These are phyloP conservation scores for Campopleginae sp. DNA, from an alignment of 2,888 invertebrate genomes.

Conservation along the genomic window DNA sequence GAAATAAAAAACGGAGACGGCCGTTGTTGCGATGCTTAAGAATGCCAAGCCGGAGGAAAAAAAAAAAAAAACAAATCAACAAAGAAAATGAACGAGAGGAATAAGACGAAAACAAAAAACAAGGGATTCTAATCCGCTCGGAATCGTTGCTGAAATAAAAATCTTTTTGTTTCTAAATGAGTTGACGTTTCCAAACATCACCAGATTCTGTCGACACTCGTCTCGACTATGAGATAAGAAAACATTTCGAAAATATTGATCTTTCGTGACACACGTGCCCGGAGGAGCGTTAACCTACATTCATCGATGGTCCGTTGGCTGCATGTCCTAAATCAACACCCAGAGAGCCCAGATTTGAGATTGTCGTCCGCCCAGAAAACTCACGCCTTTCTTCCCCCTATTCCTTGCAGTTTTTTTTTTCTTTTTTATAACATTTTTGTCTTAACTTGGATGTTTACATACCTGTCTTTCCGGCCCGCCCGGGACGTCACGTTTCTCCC, in stretches of 20 bases:
- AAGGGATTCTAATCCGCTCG: background rate
- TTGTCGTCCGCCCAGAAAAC: constrained; percentile 21
- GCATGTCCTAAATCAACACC: constrained; percentile 79
- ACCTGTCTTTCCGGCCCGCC: constrained; percentile 72
- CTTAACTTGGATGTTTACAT: constrained; percentile 72
- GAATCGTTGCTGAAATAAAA: background rate
- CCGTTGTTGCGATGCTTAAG: background rate
- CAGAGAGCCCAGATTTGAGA: constrained; percentile 27
- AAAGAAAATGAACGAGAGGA: background rate
- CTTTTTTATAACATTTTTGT: constrained; percentile 60
- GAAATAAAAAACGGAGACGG: background rate
- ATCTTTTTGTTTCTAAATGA: background rate
- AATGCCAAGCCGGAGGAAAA: background rate
- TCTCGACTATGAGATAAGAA: constrained; percentile 30
- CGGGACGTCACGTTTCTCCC: constrained; percentile 59
- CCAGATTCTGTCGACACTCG: background rate
- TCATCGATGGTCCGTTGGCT: constrained; percentile 71
- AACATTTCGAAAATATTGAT: constrained; percentile 76
- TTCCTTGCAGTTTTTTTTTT: background rate
- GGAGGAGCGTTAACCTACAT: constrained; percentile 74
- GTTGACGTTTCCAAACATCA: background rate
- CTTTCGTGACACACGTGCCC: constrained; percentile 74
- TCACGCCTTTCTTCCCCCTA: background rate
- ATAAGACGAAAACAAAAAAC: background rate
- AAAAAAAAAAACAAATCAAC: background rate